Percentiles rank a stretch among this genome's conserved stretches.
Evolutionary conservation across 2,113 vertebrate species (phyloP).

Genomic region (Psammodynastes pulverulentus): DNA sequence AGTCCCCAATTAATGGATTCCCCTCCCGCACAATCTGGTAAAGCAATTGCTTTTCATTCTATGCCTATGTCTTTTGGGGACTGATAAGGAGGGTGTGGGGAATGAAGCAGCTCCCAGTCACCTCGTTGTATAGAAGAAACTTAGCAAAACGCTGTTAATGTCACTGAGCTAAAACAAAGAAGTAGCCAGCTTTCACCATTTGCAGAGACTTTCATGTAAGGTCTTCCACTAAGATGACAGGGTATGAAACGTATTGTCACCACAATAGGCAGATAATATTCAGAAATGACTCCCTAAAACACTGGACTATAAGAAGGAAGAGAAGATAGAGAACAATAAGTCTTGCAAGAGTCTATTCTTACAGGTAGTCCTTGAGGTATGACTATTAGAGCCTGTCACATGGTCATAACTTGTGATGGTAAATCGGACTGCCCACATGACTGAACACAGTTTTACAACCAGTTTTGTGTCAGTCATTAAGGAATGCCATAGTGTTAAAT

Average conservation of each 20-base stretch:
- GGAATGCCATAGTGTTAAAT: neutral
- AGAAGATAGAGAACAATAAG: neutral
- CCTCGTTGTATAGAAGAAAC: neutral
- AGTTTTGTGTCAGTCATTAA: neutral
- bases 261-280: neutral
- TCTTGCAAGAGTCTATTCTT: neutral
- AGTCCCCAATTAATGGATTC: neutral
- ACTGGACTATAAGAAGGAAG: neutral
- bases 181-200: neutral
- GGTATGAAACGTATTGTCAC: neutral
- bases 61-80: neutral
- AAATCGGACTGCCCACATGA: neutral
- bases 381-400: neutral
- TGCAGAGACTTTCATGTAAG: neutral
- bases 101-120: neutral
- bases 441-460: neutral
- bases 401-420: neutral
- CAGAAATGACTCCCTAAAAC: neutral
- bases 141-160: neutral
- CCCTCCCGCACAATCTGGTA: neutral
- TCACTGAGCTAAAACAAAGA: neutral
- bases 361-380: neutral
- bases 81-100: neutral
- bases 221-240: neutral
- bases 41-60: neutral